Conservation (phyloP, 2,797 vertebrate species). For the Yasuhikotakia modesta region DNA sequence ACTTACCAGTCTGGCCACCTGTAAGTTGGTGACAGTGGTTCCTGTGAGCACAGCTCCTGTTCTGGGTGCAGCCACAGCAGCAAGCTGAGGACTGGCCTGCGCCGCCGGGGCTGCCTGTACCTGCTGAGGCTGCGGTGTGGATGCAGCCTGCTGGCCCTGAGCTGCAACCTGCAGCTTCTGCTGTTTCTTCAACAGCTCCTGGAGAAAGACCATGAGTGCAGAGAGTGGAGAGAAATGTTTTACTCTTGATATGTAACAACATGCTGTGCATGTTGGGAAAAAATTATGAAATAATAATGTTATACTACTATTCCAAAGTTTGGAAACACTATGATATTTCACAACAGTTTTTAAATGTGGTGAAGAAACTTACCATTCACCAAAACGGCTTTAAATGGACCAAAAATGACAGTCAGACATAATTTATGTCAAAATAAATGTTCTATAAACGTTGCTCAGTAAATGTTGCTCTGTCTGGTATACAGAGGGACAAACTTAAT, state of each 20-base stretch:
- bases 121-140: slow-evolving; percentile 79
- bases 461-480: no score
- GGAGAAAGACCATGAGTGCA: neutral
- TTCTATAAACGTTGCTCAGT: no score
- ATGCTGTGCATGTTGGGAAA: no score
- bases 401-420: no score
- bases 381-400: no score
- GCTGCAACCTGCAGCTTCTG: slow-evolving; percentile 86
- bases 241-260: neutral
- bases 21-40: slow-evolving; percentile 85
- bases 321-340: no score
- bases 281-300: no score
- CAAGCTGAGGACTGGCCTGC: slow-evolving; percentile 82
- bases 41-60: slow-evolving; percentile 85
- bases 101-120: slow-evolving; percentile 79
- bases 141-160: slow-evolving; percentile 76
- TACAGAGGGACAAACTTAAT: no score
- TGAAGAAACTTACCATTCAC: no score
- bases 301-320: no score
- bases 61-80: slow-evolving; percentile 84
- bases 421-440: no score
- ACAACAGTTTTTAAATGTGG: no score
- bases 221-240: neutral
- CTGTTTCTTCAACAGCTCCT: slow-evolving; percentile 93
- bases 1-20: slow-evolving; percentile 90